Percentiles rank a stretch among this genome's conserved stretches.
These are phyloP conservation scores for Pelmatolapia mariae DNA, from an alignment of 2,113 vertebrate genomes.

Conservation along the genomic window DNA sequence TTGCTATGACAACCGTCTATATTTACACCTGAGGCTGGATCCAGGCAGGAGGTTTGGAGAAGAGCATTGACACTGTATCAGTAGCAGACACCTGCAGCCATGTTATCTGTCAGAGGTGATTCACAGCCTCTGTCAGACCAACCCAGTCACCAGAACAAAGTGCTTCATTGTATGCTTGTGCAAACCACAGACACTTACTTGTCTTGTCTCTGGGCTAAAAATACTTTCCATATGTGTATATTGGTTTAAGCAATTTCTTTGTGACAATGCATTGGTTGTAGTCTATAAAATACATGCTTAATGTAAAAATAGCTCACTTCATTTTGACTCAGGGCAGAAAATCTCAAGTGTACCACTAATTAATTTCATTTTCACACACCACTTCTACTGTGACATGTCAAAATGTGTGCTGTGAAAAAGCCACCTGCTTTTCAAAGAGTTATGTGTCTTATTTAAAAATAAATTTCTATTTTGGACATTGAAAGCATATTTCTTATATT, in stretches of 20 bases:
- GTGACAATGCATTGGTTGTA: neutral
- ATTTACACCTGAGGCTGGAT: neutral
- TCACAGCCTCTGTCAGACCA: neutral
- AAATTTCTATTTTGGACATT: neutral
- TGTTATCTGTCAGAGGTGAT: neutral
- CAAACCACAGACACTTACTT: neutral
- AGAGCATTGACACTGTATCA: neutral
- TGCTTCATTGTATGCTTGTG: neutral
- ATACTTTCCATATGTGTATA: neutral
- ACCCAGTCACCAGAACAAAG: neutral
- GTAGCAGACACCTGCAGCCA: neutral
- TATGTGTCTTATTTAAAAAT: neutral
- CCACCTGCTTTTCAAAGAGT: neutral
- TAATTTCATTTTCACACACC: neutral
- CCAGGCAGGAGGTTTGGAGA: neutral
- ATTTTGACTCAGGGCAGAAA: neutral
- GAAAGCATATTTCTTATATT: neutral
- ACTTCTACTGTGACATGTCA: neutral
- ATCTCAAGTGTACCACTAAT: neutral
- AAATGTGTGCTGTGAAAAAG: neutral
- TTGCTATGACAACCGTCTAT: conserved; percentile 25
- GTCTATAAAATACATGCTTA: neutral
- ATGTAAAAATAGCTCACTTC: neutral
- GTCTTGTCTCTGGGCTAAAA: neutral
- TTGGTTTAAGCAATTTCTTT: neutral